Evolutionary conservation across 2,888 invertebrate genomes (phyloP).

Genomic region (Geophilus truncorum): DNA sequence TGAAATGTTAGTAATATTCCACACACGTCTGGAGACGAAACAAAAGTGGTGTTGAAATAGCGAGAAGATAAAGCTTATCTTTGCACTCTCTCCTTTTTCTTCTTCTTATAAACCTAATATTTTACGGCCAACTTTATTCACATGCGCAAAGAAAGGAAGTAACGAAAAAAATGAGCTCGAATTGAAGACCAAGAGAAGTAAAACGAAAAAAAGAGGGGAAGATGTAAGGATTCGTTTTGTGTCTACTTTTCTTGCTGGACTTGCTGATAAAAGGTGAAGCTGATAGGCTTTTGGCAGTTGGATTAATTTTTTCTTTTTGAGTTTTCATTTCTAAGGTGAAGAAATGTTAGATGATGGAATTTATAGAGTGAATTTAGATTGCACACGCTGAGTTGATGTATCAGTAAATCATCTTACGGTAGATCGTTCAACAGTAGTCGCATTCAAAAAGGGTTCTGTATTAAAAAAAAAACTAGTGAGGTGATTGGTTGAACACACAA

Average conservation of each 20-base stretch:
- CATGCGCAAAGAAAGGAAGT: not conserved
- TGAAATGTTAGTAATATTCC: constrained; percentile 17
- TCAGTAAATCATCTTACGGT: too few species aligned
- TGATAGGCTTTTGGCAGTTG: not conserved
- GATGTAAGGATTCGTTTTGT: not conserved
- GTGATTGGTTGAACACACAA: too few species aligned
- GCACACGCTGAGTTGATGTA: too few species aligned
- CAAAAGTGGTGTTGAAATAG: constrained; percentile 20
- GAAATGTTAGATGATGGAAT: not conserved
- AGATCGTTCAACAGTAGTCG: too few species aligned
- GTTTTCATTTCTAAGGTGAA: not conserved
- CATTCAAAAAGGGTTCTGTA: too few species aligned
- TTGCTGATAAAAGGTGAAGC: not conserved
- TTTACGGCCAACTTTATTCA: constrained; percentile 10
- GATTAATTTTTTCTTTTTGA: not conserved
- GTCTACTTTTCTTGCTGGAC: not conserved
- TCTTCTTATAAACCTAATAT: not conserved
- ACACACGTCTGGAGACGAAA: constrained; percentile 13
- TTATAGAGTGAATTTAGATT: too few species aligned
- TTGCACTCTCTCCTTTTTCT: not conserved
- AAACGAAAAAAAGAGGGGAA: not conserved
- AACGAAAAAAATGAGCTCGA: not conserved
- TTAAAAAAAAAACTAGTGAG: too few species aligned
- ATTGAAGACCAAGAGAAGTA: not conserved
- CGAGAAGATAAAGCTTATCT: constrained; percentile 20